Evolutionary conservation across 2,888 invertebrate species (phyloP).

Genomic region (Hedya salicella): DNA sequence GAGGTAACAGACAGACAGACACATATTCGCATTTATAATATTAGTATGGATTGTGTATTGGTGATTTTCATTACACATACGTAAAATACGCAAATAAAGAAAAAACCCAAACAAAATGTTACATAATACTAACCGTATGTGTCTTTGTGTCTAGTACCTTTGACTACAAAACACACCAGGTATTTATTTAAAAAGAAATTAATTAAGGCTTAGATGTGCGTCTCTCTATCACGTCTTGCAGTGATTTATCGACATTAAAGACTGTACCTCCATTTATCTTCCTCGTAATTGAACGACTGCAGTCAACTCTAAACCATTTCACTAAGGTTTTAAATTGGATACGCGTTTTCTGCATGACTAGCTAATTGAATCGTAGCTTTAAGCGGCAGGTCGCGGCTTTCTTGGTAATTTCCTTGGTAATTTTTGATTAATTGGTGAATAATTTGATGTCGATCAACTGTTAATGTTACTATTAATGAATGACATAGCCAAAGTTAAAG

Average conservation of each 20-base stretch:
- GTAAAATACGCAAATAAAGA: no score
- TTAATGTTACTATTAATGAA: neutral
- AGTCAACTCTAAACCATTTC: neutral
- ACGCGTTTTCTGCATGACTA: slow-evolving; percentile 23
- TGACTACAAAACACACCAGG: neutral
- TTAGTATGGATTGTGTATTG: no score
- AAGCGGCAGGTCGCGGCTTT: slow-evolving; percentile 12
- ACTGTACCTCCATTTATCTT: slow-evolving; percentile 35
- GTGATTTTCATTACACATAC: no score
- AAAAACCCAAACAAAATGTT: no score
- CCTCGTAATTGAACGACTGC: slow-evolving; percentile 10
- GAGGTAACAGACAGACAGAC: no score
- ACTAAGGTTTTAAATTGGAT: slow-evolving; percentile 8
- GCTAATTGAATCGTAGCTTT: slow-evolving; percentile 38
- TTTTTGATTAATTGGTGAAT: slow-evolving; percentile 5
- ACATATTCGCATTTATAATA: no score
- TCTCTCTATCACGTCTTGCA: slow-evolving; percentile 17
- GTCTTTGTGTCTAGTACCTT: no score
- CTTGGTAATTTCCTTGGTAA: slow-evolving; percentile 23
- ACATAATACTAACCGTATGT: no score
- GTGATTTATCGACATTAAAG: slow-evolving; percentile 38
- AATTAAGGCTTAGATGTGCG: slow-evolving; percentile 1
- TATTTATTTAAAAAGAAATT: slow-evolving; percentile 14
- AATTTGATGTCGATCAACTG: neutral
- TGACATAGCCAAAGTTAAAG: no score